These are phyloP conservation scores for Sarotherodon lohbergeri DNA, from an alignment of 2,113 vertebrate genomes.

Conservation along the genomic window DNA sequence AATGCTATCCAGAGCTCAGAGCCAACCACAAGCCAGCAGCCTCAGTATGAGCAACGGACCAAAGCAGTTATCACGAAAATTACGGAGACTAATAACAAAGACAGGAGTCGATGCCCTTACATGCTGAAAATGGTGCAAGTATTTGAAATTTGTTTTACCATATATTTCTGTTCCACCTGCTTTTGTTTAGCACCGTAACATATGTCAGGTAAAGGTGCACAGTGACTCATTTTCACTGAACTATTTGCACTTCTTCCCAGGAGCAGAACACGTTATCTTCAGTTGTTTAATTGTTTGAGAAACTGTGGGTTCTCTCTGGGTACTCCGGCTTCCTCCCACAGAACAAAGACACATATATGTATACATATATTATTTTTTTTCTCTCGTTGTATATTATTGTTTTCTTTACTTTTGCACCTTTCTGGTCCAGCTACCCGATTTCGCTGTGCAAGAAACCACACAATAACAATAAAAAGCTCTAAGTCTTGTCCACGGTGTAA, in stretches of 20 bases:
- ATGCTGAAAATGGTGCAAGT: background rate
- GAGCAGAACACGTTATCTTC: background rate
- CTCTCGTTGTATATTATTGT: background rate
- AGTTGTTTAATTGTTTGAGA: background rate
- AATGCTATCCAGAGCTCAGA: background rate
- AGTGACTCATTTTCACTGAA: background rate
- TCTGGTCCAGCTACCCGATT: background rate
- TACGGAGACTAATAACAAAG: background rate
- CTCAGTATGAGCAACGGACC: background rate
- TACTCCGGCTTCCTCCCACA: background rate
- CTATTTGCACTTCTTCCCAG: background rate
- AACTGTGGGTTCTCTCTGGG: background rate
- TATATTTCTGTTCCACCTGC: background rate
- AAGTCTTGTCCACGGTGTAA: background rate
- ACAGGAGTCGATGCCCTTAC: background rate
- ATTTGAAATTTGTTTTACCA: background rate
- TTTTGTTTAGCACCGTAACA: background rate
- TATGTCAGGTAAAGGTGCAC: background rate
- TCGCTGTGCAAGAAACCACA: background rate
- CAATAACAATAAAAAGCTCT: background rate
- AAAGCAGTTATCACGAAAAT: background rate
- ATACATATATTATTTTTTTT: background rate
- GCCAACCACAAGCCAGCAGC: background rate
- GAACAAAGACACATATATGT: background rate
- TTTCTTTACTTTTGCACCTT: background rate